Evolutionary conservation across 2,113 vertebrate genomes (phyloP).

Genomic region (Platysternon megacephalum): DNA sequence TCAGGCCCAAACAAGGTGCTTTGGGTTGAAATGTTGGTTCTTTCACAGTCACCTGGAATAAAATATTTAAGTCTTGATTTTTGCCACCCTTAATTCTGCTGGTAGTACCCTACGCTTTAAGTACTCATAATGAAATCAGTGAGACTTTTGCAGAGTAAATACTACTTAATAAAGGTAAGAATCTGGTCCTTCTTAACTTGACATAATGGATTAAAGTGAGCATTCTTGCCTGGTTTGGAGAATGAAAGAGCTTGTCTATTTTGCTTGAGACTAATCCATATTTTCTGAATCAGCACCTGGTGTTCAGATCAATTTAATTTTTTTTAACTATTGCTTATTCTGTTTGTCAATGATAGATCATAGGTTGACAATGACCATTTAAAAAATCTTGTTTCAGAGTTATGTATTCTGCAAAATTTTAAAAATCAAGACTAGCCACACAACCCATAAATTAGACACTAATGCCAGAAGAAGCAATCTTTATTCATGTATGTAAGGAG

Average conservation of each 20-base stretch:
- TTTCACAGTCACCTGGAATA: neutral
- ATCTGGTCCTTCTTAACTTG: neutral
- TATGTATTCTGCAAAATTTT: neutral
- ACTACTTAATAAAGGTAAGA: neutral
- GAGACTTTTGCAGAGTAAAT: neutral
- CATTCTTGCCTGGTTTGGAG: neutral
- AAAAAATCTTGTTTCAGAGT: neutral
- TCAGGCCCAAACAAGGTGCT: neutral
- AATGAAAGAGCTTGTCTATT: neutral
- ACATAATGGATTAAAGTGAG: neutral
- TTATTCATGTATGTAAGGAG: neutral
- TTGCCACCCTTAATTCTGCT: neutral
- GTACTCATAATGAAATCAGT: neutral
- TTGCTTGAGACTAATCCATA: neutral
- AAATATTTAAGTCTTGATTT: neutral
- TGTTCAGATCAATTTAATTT: neutral
- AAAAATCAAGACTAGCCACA: neutral
- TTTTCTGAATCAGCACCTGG: neutral
- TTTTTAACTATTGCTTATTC: neutral
- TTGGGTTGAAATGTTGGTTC: neutral
- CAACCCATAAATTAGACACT: neutral
- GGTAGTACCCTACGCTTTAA: neutral
- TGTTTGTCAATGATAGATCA: neutral
- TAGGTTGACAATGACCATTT: neutral
- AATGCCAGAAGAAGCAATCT: neutral